Percentiles rank a stretch among this genome's conserved stretches.
Conservation (phyloP, 2,113 vertebrate genomes). For the Cairina moschata region DNA sequence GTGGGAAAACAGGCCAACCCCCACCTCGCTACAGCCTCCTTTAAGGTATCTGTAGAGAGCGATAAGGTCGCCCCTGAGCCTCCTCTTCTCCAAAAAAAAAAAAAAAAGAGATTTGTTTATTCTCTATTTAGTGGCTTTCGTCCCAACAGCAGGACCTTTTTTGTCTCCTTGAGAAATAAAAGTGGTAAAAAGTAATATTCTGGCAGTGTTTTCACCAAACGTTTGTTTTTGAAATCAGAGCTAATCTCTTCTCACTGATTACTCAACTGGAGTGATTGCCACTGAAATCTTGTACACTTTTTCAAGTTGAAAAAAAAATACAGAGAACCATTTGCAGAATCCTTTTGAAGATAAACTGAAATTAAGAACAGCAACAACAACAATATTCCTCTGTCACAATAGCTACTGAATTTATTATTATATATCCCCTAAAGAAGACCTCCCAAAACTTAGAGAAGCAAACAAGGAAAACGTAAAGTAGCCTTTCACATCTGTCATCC, state of each 20-base stretch:
- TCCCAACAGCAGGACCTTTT: not conserved
- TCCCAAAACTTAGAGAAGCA: not conserved
- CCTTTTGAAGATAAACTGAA: constrained; percentile 6
- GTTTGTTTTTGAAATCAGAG: not conserved
- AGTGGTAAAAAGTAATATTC: not conserved
- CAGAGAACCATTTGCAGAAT: not conserved
- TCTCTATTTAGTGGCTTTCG: not conserved
- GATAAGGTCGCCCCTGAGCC: no score
- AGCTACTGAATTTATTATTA: constrained; percentile 51
- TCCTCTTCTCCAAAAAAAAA: no score
- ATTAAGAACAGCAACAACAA: not conserved
- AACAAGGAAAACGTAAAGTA: not conserved
- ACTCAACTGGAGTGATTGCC: not conserved
- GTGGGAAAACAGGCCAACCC: no score
- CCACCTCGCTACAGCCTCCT: no score
- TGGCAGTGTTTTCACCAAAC: not conserved
- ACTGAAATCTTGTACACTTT: not conserved
- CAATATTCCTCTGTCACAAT: constrained; percentile 30
- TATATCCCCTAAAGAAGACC: not conserved
- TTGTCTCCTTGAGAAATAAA: not conserved
- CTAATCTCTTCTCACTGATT: not conserved
- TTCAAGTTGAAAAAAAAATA: not conserved
- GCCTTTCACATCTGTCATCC: constrained; percentile 23
- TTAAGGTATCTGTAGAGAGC: no score
- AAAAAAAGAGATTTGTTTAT: not conserved